These are phyloP conservation scores for Helogale parvula DNA, from an alignment of 2,113 vertebrate species.

Conservation along the genomic window DNA sequence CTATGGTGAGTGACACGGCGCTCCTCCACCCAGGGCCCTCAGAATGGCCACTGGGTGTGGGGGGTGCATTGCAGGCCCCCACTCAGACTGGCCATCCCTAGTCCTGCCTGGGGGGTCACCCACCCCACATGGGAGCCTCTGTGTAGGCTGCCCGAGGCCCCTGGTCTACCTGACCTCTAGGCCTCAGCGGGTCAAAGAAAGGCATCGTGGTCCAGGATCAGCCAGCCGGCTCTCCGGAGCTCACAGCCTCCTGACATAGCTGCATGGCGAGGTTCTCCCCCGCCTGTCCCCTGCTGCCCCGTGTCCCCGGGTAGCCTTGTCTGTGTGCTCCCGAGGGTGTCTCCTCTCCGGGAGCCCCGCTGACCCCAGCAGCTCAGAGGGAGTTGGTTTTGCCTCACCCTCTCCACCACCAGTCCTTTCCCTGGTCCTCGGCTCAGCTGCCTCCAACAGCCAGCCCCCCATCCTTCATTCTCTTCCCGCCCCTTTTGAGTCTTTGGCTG, in stretches of 20 bases:
- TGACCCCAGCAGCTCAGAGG: neutral
- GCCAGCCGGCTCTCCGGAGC: neutral
- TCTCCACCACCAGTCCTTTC: neutral
- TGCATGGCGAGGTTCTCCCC: rapidly evolving
- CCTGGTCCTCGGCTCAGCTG: neutral
- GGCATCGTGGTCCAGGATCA: neutral
- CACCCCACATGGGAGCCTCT: neutral
- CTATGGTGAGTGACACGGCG: rapidly evolving
- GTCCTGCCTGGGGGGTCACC: neutral
- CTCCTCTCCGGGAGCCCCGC: neutral
- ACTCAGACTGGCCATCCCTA: neutral
- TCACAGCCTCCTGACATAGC: neutral
- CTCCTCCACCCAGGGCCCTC: neutral
- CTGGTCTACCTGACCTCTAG: neutral
- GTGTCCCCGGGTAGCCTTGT: neutral
- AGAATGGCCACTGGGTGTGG: neutral
- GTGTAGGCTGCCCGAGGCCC: neutral
- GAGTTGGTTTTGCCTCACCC: neutral
- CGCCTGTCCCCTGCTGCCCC: neutral
- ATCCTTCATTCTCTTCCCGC: neutral
- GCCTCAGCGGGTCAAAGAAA: neutral
- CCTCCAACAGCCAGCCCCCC: neutral
- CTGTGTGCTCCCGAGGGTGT: neutral
- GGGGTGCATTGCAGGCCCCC: neutral
- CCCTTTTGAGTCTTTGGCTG: neutral